A percentile compares a stretch with the other conserved stretches of the same genome.
These are phyloP conservation scores for Patella depressa DNA, from an alignment of 2,888 invertebrate genomes.

Conservation along the genomic window DNA sequence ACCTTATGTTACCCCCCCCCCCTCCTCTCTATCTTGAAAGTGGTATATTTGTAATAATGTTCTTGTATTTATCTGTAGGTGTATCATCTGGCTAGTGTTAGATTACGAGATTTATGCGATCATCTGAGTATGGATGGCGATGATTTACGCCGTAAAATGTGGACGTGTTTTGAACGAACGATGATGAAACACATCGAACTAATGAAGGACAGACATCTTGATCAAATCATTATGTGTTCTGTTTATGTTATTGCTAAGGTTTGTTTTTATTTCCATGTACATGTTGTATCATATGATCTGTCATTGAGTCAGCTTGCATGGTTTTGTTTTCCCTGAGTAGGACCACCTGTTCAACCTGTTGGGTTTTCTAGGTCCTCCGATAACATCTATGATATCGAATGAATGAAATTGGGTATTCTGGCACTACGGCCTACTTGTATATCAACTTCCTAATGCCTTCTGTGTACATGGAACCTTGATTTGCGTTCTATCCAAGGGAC, in stretches of 20 bases:
- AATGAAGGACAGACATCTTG: constrained; percentile 94
- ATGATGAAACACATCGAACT: constrained; percentile 86
- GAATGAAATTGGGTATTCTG: not conserved
- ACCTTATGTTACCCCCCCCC: too few species aligned
- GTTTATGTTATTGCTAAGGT: constrained; percentile 95
- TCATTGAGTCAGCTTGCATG: too few species aligned
- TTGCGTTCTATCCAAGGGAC: too few species aligned
- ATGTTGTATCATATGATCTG: too few species aligned
- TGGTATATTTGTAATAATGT: too few species aligned
- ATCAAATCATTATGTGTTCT: constrained; percentile 98
- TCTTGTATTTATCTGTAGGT: constrained; percentile 76
- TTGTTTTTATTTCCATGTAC: not conserved
- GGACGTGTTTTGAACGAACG: constrained; percentile 96
- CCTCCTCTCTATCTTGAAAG: too few species aligned
- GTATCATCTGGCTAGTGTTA: constrained; percentile 91
- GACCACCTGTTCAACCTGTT: too few species aligned
- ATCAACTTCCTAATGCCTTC: too few species aligned
- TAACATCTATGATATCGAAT: not conserved
- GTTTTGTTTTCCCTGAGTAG: too few species aligned
- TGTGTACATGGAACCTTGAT: too few species aligned
- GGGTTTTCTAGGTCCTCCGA: too few species aligned
- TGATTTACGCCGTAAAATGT: constrained; percentile 83
- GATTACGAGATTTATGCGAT: constrained; percentile 90
- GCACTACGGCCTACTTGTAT: too few species aligned
- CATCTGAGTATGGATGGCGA: constrained; percentile 81